Evolutionary conservation across 2,797 vertebrate species (phyloP), one percentile per base, ranked within the genome.

Genomic region (Falco peregrinus): DNA sequence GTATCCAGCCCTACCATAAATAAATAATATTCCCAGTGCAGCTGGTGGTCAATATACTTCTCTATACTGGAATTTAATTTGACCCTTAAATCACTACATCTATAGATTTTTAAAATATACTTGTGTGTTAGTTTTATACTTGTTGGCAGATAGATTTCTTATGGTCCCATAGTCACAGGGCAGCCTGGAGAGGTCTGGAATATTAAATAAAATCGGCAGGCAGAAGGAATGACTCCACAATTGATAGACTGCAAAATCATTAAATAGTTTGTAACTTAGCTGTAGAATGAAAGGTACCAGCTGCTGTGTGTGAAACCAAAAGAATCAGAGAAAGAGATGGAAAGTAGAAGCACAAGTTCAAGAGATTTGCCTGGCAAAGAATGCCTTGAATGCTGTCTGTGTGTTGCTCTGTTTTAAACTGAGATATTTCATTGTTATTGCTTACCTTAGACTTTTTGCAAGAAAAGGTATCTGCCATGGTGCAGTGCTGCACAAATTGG

Each of bases 101-200:
- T 31, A 20, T 43, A 76, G 35, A 76, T 76, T 90, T 79, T 60
- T 7, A n/a, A 90, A 93, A 63, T 48, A 54, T 37, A 73, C 5
- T 41, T 70, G 3, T 57, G 13, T 90, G 35, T 79, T 85, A 78
- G 31, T 73, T 81, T 88, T 51, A 48, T 92, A 90, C 39, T 74
- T 92, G 80, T 91, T 97, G 88, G 78, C 88, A 95, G 90, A 90
- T 8, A 93, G 74, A 67, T 82, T 96, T 95, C 59, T 76, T 90
- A 87, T 67, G 84, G 67, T 7, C 22, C 6, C 48, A 16, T 16
- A 60, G 48, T 60, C 39, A 63, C 60, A 63, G 60, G 11, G 57
- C 47, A 90, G 74, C 31, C 16, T 69, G 43, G 64, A 94, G 31
- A 87, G 9, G 35, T 84, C 51, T 56, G 13, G 33, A 77, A 74